These are phyloP conservation scores for Calidris pygmaea DNA, from an alignment of 2,113 vertebrate species.

Conservation along the genomic window DNA sequence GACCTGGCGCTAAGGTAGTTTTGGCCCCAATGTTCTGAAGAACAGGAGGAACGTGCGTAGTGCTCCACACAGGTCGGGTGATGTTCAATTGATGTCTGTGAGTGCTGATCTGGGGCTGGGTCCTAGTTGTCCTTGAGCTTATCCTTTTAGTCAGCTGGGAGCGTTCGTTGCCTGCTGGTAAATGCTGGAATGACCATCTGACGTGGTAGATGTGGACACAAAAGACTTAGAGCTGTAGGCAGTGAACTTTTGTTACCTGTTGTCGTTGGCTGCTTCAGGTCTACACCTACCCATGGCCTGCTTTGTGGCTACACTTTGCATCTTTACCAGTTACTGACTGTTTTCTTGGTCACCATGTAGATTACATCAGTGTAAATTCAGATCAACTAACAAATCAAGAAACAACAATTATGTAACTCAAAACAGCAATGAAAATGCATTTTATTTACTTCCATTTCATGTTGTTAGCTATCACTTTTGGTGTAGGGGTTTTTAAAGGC, in stretches of 20 bases:
- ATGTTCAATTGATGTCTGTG: background rate
- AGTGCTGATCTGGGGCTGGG: background rate
- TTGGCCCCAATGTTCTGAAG: background rate
- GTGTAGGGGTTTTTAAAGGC: constrained; percentile 56
- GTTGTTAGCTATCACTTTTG: constrained; percentile 45
- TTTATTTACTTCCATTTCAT: constrained; percentile 65
- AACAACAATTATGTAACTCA: constrained; percentile 61
- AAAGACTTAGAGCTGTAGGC: background rate
- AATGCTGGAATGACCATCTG: background rate
- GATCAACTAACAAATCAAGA: constrained; percentile 51
- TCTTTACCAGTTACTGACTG: background rate
- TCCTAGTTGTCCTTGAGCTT: background rate
- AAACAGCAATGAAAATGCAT: constrained; percentile 67
- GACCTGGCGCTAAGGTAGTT: background rate
- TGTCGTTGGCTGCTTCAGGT: background rate
- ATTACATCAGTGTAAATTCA: constrained; percentile 27
- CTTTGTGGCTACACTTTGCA: background rate
- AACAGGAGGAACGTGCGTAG: background rate
- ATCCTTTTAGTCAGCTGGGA: background rate
- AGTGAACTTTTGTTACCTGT: background rate
- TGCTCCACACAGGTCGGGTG: background rate
- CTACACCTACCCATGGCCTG: background rate
- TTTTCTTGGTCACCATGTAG: background rate
- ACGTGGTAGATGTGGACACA: background rate
- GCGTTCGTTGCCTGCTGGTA: background rate